Conservation (phyloP, 1,140 invertebrate species). For the Drosophila equinoxialis region DNA sequence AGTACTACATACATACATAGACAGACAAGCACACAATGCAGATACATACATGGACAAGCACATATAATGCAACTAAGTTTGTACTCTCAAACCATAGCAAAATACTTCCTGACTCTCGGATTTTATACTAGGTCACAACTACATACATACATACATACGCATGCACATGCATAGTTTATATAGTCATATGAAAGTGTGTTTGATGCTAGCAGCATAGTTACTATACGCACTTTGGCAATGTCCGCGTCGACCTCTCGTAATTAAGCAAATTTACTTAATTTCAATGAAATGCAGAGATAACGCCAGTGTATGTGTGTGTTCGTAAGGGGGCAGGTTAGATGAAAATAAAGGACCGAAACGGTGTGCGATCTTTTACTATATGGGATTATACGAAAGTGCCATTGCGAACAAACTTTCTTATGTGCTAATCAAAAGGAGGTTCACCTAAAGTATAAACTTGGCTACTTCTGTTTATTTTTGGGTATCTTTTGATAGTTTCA, state of each 20-base stretch:
- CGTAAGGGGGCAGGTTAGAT: not conserved
- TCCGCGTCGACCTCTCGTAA: constrained; percentile 33
- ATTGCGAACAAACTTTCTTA: not conserved
- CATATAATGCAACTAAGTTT: constrained; percentile 49
- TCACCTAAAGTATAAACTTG: too few relatives aligned
- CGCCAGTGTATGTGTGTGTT: too few relatives aligned
- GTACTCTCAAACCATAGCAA: constrained; percentile 49
- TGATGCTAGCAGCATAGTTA: not conserved
- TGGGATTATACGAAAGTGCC: not conserved
- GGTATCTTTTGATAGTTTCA: too few relatives aligned
- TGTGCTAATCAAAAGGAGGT: too few relatives aligned
- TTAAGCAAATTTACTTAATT: constrained; percentile 66
- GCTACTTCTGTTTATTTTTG: too few relatives aligned
- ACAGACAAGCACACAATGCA: constrained; percentile 1
- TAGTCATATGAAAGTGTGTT: too few relatives aligned
- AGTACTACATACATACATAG: too few relatives aligned
- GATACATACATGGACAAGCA: too few relatives aligned
- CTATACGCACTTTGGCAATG: constrained; percentile 4
- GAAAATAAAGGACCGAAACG: not conserved
- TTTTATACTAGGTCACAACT: constrained; percentile 35
- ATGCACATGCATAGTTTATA: constrained; percentile 1
- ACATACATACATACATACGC: too few relatives aligned
- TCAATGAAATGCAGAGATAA: constrained; percentile 17
- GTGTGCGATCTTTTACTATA: not conserved
- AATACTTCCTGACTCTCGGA: constrained; percentile 50